These are phyloP conservation scores for Tetranychus piercei DNA, from an alignment of 2,888 invertebrate genomes.

Conservation along the genomic window DNA sequence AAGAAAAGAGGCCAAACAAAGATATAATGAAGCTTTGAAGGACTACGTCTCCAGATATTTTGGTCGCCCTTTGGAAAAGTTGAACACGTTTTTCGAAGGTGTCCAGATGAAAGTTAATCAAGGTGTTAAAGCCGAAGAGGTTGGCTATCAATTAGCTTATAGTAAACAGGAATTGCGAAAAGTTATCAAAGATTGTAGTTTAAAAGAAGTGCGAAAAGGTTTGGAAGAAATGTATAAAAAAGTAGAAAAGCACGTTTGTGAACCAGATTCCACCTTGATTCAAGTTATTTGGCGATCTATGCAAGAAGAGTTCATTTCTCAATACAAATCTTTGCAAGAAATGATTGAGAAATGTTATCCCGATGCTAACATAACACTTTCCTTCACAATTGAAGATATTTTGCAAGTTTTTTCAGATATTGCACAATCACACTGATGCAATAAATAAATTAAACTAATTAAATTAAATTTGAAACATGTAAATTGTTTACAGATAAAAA, in stretches of 20 bases:
- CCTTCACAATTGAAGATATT: conserved; percentile 87
- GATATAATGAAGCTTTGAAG: conserved; percentile 70
- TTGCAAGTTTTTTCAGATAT: conserved; percentile 94
- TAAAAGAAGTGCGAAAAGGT: conserved; percentile 65
- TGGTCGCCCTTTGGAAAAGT: conserved; percentile 72
- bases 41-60: conserved; percentile 85
- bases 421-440: conserved; percentile 56
- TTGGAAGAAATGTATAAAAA: conserved; percentile 70
- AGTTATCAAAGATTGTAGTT: conserved; percentile 83
- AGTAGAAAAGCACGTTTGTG: conserved; percentile 90
- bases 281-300: conserved; percentile 96
- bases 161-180: conserved; percentile 88
- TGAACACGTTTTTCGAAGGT: conserved; percentile 92
- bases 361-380: conserved; percentile 74
- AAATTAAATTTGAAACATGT: too few relatives aligned
- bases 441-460: too few relatives aligned
- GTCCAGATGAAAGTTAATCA: conserved; percentile 77
- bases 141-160: conserved; percentile 90
- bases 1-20: conserved; percentile 70
- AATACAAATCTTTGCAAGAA: conserved; percentile 78
- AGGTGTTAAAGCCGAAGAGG: conserved; percentile 89
- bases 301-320: conserved; percentile 96
- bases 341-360: conserved; percentile 88
- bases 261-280: conserved; percentile 65
- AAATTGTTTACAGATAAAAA: too few relatives aligned